Evolutionary conservation across 2,113 vertebrate genomes (phyloP), one percentile per base, ranked within the genome.

Genomic region (Otolemur garnettii): DNA sequence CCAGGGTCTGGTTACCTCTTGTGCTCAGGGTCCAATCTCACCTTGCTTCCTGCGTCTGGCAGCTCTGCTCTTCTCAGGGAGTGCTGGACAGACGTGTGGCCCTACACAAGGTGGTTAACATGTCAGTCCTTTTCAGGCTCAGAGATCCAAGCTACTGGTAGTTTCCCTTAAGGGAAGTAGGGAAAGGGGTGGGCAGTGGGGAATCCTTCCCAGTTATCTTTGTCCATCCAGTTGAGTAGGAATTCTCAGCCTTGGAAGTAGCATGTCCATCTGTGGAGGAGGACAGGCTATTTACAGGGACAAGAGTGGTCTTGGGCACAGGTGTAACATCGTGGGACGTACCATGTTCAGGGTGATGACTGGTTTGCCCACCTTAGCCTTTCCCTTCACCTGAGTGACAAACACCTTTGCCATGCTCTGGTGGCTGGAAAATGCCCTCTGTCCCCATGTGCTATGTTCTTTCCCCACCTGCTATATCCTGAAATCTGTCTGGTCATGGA

Each of bases 1-100:
- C 93, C 68, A 90, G 97, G 94, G 87, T 97, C 96, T 33, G 9
- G 92, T 98, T 97, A 97, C 97, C 72, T 93, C 95, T 92, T 42
- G 78, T 60, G 45, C 55, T 53, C 91, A 28, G 87, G 93, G 95
- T 91, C 93, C 53, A 78, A 93, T 94, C 97, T 96, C 75, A 90
- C 90, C n/a, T 89, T 60, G 9, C 87, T 42, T 55, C 53, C 78
- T 66, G 59, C 1, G 0, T 66, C 91, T 93, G 90, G 86, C 91
- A 95, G 71, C 72, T 75, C 18, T 1, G 79, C n/a, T 64, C 82
- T 86, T 72, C 78, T 78, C 8, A 8, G 82, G 69, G 75, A 59
- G 59, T 88, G 11, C 66, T 87, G 91, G 88, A 33, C 55, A 66
- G 62, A 30, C 74, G 22, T 77, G 55, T 28, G 12, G 45, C 60